Percentiles rank a stretch among this genome's conserved stretches.
Conservation (phyloP, 2,797 vertebrate genomes). For the Thunnus albacares region DNA sequence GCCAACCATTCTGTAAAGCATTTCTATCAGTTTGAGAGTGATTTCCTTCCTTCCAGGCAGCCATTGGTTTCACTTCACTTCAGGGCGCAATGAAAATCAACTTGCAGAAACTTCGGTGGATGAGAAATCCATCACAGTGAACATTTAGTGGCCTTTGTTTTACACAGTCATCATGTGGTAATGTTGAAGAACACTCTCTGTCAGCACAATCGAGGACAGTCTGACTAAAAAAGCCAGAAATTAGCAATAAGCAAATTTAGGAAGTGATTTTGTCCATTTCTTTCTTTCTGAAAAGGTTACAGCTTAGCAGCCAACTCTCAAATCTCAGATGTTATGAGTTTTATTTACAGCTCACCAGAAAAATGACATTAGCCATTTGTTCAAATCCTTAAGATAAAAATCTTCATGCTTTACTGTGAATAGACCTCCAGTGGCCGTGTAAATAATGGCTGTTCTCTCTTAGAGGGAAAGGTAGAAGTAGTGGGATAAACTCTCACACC, state of each 20-base stretch:
- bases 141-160: constrained; percentile 20
- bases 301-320: not conserved
- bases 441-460: not conserved
- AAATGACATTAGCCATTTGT: not conserved
- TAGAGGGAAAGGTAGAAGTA: not conserved
- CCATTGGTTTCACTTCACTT: constrained; percentile 46
- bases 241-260: not conserved
- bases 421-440: not conserved
- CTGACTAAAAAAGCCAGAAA: not conserved
- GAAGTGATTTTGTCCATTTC: not conserved
- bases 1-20: not conserved
- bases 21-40: constrained; percentile 6
- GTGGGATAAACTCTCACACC: not conserved
- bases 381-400: not conserved
- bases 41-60: constrained; percentile 26
- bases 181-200: not conserved
- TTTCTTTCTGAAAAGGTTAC: not conserved
- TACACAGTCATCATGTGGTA: not conserved
- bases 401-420: not conserved
- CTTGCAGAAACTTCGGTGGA: constrained; percentile 13
- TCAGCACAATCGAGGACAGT: not conserved
- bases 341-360: not conserved
- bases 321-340: not conserved
- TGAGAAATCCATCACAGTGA: constrained; percentile 17
- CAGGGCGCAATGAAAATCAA: constrained; percentile 34